Percentiles rank a stretch among this genome's conserved stretches.
Conservation (phyloP, 1,140 invertebrate species). For the Spodoptera litura region DNA sequence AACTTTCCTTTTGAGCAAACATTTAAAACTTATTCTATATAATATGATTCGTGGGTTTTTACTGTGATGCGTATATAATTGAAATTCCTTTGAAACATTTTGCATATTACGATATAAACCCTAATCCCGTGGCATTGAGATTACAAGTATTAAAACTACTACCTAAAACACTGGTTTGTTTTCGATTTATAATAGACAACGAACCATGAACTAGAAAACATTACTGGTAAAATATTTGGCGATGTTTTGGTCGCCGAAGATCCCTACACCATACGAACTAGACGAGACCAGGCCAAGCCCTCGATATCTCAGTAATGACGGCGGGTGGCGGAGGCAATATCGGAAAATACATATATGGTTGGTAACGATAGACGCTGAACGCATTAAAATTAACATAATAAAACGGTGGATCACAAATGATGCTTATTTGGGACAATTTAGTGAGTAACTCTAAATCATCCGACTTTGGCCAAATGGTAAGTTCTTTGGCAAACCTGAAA, state of each 20-base stretch:
- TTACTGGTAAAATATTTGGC: slow-evolving; percentile 1
- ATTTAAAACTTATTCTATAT: slow-evolving; percentile 41
- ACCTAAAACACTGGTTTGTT: background rate
- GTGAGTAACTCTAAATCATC: background rate
- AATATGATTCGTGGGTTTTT: background rate
- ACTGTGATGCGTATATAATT: background rate
- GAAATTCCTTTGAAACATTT: slow-evolving; percentile 3
- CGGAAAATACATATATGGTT: background rate
- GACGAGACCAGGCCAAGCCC: background rate
- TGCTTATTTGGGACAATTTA: background rate
- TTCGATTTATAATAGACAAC: background rate
- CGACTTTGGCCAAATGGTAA: background rate
- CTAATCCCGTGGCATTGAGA: background rate
- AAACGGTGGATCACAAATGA: background rate
- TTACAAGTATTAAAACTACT: background rate
- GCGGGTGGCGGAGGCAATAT: background rate
- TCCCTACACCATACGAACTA: background rate
- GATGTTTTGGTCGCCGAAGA: background rate
- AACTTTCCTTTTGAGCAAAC: slow-evolving; percentile 35
- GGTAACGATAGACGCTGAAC: background rate
- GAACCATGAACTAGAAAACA: slow-evolving; percentile 11
- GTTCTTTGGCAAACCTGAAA: background rate
- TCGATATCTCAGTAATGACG: background rate
- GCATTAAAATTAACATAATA: background rate
- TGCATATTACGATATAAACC: background rate